Conservation (phyloP, 2,888 invertebrate genomes). For the Perdita meconis region DNA sequence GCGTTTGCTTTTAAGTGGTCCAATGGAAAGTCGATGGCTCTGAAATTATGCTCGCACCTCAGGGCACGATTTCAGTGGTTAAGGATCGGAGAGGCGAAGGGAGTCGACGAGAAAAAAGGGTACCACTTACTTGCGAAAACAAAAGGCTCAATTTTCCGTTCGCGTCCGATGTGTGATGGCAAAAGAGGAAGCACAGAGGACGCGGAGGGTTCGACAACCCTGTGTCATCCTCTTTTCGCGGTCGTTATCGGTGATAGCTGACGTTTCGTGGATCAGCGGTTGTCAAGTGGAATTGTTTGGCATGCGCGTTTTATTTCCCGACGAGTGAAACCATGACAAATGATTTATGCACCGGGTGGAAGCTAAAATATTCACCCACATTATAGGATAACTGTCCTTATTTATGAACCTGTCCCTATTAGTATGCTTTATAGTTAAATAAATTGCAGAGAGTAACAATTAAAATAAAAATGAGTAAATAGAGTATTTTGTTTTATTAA, state of each 20-base stretch:
- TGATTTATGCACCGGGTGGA: background rate
- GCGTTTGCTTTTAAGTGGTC: background rate
- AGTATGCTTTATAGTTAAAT: too few relatives aligned
- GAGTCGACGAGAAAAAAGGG: background rate
- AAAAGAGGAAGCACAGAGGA: background rate
- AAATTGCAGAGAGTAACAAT: too few relatives aligned
- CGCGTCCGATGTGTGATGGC: background rate
- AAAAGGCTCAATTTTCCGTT: slow-evolving; percentile 8
- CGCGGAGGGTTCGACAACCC: slow-evolving; percentile 34
- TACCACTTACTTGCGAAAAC: slow-evolving; percentile 35
- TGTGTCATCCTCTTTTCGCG: slow-evolving; percentile 12
- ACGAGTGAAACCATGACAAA: background rate
- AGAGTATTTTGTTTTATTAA: too few relatives aligned
- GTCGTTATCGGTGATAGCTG: slow-evolving; percentile 22
- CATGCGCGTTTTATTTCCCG: slow-evolving; percentile 47
- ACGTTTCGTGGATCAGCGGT: slow-evolving; percentile 41
- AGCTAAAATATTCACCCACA: too few relatives aligned
- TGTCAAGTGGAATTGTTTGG: slow-evolving; percentile 52
- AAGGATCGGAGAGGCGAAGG: too few relatives aligned
- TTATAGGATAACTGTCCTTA: too few relatives aligned
- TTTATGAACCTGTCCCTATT: too few relatives aligned
- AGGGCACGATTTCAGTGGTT: background rate
- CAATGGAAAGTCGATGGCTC: slow-evolving; percentile 11
- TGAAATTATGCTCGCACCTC: background rate
- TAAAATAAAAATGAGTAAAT: too few relatives aligned